These are phyloP conservation scores for Helarctos malayanus DNA, from an alignment of 2,797 vertebrate genomes.

Conservation along the genomic window DNA sequence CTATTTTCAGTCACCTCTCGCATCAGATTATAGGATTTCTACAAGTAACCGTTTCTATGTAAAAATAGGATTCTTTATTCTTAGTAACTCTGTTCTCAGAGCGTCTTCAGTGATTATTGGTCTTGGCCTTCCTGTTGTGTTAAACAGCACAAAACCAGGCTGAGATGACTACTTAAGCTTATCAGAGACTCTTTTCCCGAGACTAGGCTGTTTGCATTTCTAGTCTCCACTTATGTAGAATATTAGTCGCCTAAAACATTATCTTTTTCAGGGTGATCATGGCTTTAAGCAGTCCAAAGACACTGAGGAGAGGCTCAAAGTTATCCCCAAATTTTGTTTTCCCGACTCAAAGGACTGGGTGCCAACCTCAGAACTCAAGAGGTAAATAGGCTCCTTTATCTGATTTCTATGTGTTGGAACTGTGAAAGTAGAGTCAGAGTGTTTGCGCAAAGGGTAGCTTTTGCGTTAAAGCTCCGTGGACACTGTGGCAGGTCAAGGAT, in stretches of 20 bases:
- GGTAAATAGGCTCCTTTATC: constrained; percentile 87
- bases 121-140: not conserved
- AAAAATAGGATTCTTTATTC: constrained; percentile 48
- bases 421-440: not conserved
- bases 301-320: constrained; percentile 96
- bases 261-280: constrained; percentile 93
- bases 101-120: not conserved
- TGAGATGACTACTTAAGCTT: not conserved
- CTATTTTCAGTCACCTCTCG: not conserved
- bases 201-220: not conserved
- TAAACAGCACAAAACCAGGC: not conserved
- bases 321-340: constrained; percentile 99
- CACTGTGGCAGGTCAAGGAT: not conserved
- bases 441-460: not conserved
- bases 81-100: not conserved
- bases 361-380: constrained; percentile 94
- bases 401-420: not conserved
- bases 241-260: constrained; percentile 54
- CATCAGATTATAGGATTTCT: not conserved
- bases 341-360: constrained; percentile 96
- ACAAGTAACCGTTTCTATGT: not conserved
- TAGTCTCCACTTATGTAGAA: not conserved
- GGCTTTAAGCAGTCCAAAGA: constrained; percentile 94
- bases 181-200: not conserved
- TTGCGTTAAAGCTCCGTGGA: not conserved